phyloP scores from a whole-genome alignment of 2,888 invertebrate genomes.

The Hydropsyche betteni region DNA sequence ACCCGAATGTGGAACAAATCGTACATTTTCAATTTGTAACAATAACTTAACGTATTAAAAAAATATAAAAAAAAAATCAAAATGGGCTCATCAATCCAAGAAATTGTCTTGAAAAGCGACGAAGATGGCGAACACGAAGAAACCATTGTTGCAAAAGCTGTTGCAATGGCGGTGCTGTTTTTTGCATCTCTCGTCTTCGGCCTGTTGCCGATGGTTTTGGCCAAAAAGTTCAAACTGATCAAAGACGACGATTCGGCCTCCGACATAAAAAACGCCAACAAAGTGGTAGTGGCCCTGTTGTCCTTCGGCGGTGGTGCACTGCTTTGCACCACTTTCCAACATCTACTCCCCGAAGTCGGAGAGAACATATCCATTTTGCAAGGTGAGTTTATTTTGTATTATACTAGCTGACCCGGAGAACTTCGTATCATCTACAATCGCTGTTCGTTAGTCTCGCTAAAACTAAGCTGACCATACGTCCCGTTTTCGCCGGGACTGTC shows the following conservation, averaged over 20 bases:
- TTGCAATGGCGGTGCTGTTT: slow-evolving; percentile 82
- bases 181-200: slow-evolving; percentile 80
- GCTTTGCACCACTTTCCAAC: slow-evolving; percentile 82
- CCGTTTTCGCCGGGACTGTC: no score
- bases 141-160: slow-evolving; percentile 76
- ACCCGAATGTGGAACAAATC: no score
- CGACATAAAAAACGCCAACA: slow-evolving; percentile 64
- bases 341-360: slow-evolving; percentile 81
- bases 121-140: slow-evolving; percentile 54
- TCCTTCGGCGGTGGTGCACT: slow-evolving; percentile 89
- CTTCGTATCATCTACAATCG: no score
- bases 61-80: no score
- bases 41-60: no score
- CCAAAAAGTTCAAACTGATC: slow-evolving; percentile 72
- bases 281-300: slow-evolving; percentile 69
- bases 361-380: slow-evolving; percentile 73
- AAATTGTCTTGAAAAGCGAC: slow-evolving; percentile 40
- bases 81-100: background rate
- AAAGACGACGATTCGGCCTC: slow-evolving; percentile 60
- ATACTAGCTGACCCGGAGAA: no score
- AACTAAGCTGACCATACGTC: no score
- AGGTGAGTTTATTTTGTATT: slow-evolving; percentile 57
- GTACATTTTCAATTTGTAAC: no score
- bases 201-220: slow-evolving; percentile 75
- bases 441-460: no score